Conservation (phyloP, 2,888 invertebrate genomes). For the Troides oblongomaculatus region DNA sequence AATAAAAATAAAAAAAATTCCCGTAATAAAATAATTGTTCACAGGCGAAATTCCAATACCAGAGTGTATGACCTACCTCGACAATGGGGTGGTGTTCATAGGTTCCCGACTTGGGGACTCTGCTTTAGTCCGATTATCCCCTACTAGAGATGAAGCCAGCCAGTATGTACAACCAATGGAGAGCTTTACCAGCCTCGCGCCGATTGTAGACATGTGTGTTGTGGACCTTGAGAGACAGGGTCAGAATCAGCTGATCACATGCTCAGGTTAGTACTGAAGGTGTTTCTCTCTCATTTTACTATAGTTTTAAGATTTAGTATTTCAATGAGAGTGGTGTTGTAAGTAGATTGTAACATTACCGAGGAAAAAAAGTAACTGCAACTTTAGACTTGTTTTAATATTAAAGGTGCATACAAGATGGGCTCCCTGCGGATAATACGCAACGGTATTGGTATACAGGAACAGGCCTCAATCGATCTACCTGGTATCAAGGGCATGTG, state of each 20-base stretch:
- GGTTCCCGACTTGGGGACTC: constrained; percentile 98
- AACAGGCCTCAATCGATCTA: constrained; percentile 97
- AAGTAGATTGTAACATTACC: no score
- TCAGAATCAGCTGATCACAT: constrained; percentile 98
- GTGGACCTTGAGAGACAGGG: constrained; percentile 97
- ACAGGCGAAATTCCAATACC: constrained; percentile 94
- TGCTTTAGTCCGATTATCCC: constrained; percentile 93
- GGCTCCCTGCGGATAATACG: constrained; percentile 97
- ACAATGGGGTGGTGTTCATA: constrained; percentile 98
- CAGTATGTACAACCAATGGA: constrained; percentile 97
- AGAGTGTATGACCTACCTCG: constrained; percentile 98
- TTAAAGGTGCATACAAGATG: constrained; percentile 93
- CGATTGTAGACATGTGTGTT: constrained; percentile 98
- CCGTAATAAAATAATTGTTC: neutral
- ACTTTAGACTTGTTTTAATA: constrained; percentile 18
- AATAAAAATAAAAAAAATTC: no score
- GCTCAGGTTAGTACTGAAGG: constrained; percentile 84
- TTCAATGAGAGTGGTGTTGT: no score
- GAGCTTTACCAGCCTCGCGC: constrained; percentile 97
- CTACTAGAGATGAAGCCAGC: constrained; percentile 89
- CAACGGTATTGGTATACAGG: constrained; percentile 99
- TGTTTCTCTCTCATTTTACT: no score
- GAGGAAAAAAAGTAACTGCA: no score
- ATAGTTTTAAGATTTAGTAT: no score
- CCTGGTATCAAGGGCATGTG: constrained; percentile 99